phyloP scores from a whole-genome alignment of 2,888 invertebrate genomes.

The Brachylomia viminalis region DNA sequence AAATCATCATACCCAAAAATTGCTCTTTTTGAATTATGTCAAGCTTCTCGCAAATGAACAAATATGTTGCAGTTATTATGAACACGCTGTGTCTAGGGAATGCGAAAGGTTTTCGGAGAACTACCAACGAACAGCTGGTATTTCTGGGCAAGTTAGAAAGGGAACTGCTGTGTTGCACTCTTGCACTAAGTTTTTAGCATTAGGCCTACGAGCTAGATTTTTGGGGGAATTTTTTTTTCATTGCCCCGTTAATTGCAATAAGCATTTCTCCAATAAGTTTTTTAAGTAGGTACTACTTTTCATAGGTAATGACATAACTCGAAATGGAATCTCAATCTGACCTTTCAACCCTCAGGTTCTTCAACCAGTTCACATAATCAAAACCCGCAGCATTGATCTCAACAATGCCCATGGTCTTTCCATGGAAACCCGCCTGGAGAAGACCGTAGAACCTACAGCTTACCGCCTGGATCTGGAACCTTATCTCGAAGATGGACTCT shows the following conservation, averaged over 20 bases:
- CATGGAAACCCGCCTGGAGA: slow-evolving; percentile 91
- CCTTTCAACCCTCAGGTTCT: slow-evolving; percentile 60
- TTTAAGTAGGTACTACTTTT: no score
- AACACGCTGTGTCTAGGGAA: background rate
- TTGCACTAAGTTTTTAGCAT: background rate
- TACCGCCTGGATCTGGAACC: slow-evolving; percentile 93
- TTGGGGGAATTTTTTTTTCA: background rate
- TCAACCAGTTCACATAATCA: slow-evolving; percentile 79
- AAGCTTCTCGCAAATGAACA: no score
- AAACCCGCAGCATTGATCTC: slow-evolving; percentile 92
- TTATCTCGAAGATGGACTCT: slow-evolving; percentile 91
- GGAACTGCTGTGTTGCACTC: background rate
- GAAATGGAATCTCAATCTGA: background rate
- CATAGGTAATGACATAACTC: background rate
- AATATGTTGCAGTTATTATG: background rate
- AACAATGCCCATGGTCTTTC: slow-evolving; percentile 92
- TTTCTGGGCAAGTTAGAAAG: background rate
- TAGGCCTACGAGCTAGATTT: background rate
- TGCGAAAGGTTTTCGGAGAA: background rate
- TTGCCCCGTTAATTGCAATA: background rate
- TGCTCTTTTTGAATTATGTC: no score
- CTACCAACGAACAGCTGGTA: background rate
- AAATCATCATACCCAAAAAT: no score
- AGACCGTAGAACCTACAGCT: slow-evolving; percentile 91
- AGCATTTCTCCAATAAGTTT: no score